Percentiles rank a stretch among this genome's conserved stretches.
Evolutionary conservation across 37 sponge, comb jelly and placozoan species (phyloP).

Genomic region (Bolinopsis microptera): DNA sequence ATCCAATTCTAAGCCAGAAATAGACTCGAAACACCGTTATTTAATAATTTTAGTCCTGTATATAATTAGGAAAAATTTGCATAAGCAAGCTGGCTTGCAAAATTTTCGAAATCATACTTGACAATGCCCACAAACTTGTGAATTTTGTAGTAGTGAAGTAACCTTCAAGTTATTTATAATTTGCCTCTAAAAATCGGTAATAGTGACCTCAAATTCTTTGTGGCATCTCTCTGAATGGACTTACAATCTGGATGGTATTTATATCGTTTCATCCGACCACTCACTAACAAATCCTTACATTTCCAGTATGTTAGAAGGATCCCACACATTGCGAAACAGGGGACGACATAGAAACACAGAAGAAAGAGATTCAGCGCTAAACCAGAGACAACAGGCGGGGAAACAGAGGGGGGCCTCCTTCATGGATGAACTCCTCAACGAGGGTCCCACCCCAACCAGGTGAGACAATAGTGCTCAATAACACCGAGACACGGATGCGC

Average conservation of each 20-base stretch:
- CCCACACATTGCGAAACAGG: neutral
- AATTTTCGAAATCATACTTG: no score
- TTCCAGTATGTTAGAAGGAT: constrained; percentile 62
- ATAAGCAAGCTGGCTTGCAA: neutral
- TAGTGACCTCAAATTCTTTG: no score
- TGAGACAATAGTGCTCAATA: neutral
- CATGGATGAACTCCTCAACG: neutral
- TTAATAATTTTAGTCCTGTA: neutral
- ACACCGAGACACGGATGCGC: neutral
- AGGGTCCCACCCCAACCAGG: constrained; percentile 37
- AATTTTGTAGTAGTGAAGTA: no score
- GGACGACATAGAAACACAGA: constrained; percentile 17
- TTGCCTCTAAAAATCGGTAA: no score
- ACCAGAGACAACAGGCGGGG: neutral
- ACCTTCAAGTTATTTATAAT: no score
- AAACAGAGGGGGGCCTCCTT: neutral
- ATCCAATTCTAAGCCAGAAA: no score
- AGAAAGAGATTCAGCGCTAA: neutral
- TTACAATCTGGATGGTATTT: no score
- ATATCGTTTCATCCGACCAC: no score
- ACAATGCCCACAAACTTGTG: no score
- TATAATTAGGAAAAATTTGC: neutral
- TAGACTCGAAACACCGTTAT: no score
- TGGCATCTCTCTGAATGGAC: no score
- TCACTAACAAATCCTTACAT: neutral